Conservation (phyloP, 1,140 invertebrate genomes). For the Anthonomus grandis region DNA sequence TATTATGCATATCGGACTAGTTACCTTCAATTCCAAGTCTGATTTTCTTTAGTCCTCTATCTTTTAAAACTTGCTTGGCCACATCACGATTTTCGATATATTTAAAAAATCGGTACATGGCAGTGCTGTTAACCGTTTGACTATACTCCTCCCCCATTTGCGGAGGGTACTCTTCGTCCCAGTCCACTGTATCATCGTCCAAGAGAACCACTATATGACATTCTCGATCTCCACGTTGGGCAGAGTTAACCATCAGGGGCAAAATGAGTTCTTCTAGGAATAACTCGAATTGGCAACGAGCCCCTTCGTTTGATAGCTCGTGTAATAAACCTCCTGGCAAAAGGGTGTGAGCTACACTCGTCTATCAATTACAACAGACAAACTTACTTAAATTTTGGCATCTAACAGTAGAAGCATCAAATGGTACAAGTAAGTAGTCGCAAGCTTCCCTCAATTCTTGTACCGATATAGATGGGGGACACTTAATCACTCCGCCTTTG, state of each 20-base stretch:
- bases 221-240: conserved; percentile 83
- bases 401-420: conserved; percentile 93
- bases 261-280: conserved; percentile 95
- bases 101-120: conserved; percentile 97
- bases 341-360: conserved; percentile 7
- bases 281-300: conserved; percentile 91
- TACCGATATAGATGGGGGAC: conserved; percentile 80
- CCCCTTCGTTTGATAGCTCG: conserved; percentile 98
- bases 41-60: conserved; percentile 97
- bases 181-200: conserved; percentile 95
- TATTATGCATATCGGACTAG: too few relatives aligned
- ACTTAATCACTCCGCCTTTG: conserved; percentile 82
- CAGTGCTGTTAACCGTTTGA: conserved; percentile 88
- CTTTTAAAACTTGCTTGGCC: conserved; percentile 98
- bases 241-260: conserved; percentile 93
- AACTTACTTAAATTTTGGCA: conserved; percentile 90
- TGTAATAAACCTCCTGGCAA: conserved; percentile 91
- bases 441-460: conserved; percentile 97
- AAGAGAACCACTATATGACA: conserved; percentile 93
- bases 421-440: conserved; percentile 97
- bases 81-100: conserved; percentile 99
- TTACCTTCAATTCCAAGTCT: conserved; percentile 92
- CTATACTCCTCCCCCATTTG: conserved; percentile 99
- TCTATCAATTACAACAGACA: background rate
- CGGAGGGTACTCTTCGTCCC: conserved; percentile 98